Base-by-base conservation (phyloP, 2,797 vertebrate genomes). In the Acrossocheilus fasciatus region DNA sequence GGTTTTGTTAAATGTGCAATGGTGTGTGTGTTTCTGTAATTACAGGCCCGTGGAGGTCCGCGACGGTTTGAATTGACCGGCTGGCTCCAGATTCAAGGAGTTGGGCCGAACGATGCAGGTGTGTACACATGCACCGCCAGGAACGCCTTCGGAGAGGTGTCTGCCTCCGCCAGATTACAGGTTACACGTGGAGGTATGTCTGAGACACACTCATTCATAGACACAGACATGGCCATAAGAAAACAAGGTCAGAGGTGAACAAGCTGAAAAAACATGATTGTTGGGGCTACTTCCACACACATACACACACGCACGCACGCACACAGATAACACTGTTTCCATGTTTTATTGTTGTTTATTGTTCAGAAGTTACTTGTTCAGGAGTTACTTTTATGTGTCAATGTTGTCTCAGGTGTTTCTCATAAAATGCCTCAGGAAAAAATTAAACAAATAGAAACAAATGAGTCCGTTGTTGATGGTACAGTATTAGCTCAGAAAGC, bases 71-170 rank as follows among this genome's bases (percentile, higher is more conserved):
- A 92, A 73, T 75, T 91, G 45, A 91, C 91, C 59, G 91, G 90
- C 88, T 92, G 92, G 92, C 91, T 92, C 70, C 92, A 91, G 83
- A 90, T 93, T 69, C 90, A 92, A 54, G 76, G 68, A 45, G 87
- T 91, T 11, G 78, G 82, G 10, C 89, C 52, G 62, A 81, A 59
- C 5, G 90, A 92, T 89, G 88, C 89, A 87, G 92, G 92, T 47
- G 88, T 92, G 85, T 93, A 93, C 88, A 92, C 88, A n/a, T 92
- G 91, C 81, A 82, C 79, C 39, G 90, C 91, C 85, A 92, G 88
- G 78, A 93, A 91, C 83, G 62, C 87, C 83, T 92, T 91, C 14
- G 92, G 92, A 81, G 91, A 92, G 87, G 90, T 87, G 36, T 91
- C 87, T 75, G 91, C 92, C 80, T 90, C 91, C 2, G 91, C 91